These are phyloP conservation scores for Ptychochromis oligacanthus DNA, from an alignment of 2,113 vertebrate species.

Conservation along the genomic window DNA sequence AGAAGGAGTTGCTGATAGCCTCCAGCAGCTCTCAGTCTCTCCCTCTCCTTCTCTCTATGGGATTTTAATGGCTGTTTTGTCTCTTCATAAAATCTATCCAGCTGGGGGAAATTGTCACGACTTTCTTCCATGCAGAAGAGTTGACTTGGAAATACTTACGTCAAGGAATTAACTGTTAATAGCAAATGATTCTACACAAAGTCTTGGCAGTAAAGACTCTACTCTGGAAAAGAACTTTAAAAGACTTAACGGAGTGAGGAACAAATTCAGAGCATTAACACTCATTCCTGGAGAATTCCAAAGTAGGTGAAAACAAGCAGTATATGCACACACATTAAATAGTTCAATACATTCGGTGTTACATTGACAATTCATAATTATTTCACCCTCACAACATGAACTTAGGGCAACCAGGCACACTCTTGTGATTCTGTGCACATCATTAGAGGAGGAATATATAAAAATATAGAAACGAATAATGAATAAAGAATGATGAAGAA, in stretches of 20 bases:
- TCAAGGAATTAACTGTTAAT: not conserved
- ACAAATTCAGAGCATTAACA: not conserved
- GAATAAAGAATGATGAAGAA: no score
- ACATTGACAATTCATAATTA: not conserved
- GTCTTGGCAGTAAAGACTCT: not conserved
- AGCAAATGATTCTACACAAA: not conserved
- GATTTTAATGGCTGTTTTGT: slow-evolving; percentile 26
- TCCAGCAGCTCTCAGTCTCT: slow-evolving; percentile 1
- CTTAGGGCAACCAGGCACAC: not conserved
- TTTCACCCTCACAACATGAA: not conserved
- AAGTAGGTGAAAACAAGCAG: not conserved
- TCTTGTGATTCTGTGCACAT: not conserved
- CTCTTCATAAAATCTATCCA: not conserved
- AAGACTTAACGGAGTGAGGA: not conserved
- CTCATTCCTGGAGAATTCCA: rapidly evolving
- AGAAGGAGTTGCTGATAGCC: slow-evolving; percentile 7
- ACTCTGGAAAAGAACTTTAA: not conserved
- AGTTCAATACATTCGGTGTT: not conserved
- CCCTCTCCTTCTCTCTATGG: not conserved
- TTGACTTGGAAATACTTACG: not conserved
- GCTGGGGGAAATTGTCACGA: not conserved
- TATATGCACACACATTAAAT: not conserved
- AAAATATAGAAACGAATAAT: no score
- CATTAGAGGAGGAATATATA: not conserved
- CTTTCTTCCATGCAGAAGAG: not conserved